Evolutionary conservation across 2,797 vertebrate species (phyloP), one percentile per base, ranked within the genome.

Genomic region (Enteromius anoplus): DNA sequence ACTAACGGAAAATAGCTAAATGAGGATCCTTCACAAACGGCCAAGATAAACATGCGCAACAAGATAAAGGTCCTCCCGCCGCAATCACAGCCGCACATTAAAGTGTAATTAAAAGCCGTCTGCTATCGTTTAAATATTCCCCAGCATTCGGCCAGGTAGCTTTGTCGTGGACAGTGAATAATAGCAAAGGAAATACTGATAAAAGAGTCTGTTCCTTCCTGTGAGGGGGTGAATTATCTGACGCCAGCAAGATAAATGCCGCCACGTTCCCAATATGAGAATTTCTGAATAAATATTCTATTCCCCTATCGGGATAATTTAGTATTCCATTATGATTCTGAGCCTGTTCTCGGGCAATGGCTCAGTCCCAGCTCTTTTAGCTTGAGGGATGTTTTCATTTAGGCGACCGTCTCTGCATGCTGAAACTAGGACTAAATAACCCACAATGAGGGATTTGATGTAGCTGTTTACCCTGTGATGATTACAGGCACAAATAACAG

Each of bases 201-300:
- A 89, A 90, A 91, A 84, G 85, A 47, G 78, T 86, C 75, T 29
- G 80, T 75, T 87, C 85, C 73, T 75, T 51, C 78, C 77, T 77
- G 45, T 21, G 80, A 86, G 65, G 55, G 76, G 66, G 47, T 49
- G 64, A 77, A 69, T 68, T 58, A 68, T 79, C 84, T 84, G 45
- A 78, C 34, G 34, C n/a, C 58, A n/a, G 75, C 75, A 87, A 90
- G 85, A 93, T 85, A 88, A 91, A 93, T 91, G 87, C 86, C 78
- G 65, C 78, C 0, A 76, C 87, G 83, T 78, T 89, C 85, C 75
- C 84, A 89, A 87, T 88, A 89, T 84, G 82, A 90, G 77, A 88
- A 91, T 87, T 88, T 90, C 80, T 55, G 85, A 86, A 92, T 91
- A 93, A 91, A 91, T 93, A 92, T 91, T 92, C 85, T 77, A 88